Evolutionary conservation across 2,797 vertebrate genomes (phyloP).

Genomic region (Enteromius fasciolatus): DNA sequence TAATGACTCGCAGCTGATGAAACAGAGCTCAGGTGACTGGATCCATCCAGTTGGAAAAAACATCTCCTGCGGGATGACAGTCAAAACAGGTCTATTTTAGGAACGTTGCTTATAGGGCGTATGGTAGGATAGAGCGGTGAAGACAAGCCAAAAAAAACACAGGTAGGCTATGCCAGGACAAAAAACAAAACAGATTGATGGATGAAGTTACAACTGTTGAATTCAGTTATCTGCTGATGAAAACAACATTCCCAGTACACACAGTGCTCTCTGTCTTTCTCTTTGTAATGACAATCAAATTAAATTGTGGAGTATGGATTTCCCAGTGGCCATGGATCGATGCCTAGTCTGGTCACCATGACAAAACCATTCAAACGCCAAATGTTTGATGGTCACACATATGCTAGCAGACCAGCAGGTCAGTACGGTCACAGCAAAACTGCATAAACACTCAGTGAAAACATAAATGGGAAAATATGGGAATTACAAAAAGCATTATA

Average conservation of each 20-base stretch:
- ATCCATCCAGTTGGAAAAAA: conserved; percentile 6
- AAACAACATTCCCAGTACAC: conserved; percentile 36
- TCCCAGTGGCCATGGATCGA: conserved; percentile 45
- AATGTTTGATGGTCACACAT: conserved; percentile 36
- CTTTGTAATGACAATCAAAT: conserved; percentile 32
- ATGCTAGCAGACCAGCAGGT: conserved; percentile 29
- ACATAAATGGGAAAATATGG: too few relatives aligned
- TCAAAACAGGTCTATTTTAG: not conserved
- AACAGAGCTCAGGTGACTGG: conserved; percentile 22
- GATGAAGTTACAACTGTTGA: conserved; percentile 1
- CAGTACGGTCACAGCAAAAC: conserved; percentile 17
- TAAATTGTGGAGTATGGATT: conserved; percentile 46
- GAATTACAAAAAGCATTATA: too few relatives aligned
- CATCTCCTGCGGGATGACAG: not conserved
- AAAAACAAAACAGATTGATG: conserved; percentile 38
- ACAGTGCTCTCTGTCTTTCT: conserved; percentile 9
- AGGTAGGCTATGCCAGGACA: conserved; percentile 5
- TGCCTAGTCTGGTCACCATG: conserved; percentile 7
- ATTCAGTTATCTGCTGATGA: conserved; percentile 42
- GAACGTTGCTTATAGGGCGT: not conserved
- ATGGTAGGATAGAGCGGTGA: not conserved
- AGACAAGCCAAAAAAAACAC: conserved; percentile 24
- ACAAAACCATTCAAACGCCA: conserved; percentile 32
- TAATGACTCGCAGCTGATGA: conserved; percentile 9
- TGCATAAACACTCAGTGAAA: not conserved